Evolutionary conservation across 2,113 vertebrate species (phyloP).

Genomic region (Rafetus swinhoei): DNA sequence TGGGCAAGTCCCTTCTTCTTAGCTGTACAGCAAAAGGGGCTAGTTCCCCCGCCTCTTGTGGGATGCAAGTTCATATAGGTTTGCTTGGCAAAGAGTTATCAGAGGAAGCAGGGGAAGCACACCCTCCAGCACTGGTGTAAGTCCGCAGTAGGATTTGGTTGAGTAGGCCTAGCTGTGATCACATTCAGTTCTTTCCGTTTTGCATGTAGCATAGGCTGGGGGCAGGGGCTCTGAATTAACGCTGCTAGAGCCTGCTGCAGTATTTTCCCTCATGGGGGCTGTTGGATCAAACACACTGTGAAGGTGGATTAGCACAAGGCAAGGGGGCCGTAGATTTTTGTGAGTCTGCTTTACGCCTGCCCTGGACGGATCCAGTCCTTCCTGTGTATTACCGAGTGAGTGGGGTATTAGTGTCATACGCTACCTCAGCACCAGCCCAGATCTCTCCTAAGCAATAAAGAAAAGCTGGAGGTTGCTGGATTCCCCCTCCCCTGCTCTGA

Average conservation of each 20-base stretch:
- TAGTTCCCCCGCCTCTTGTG: neutral
- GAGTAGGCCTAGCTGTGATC: neutral
- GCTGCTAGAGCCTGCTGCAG: neutral
- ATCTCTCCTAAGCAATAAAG: neutral
- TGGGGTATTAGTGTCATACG: neutral
- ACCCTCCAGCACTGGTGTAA: neutral
- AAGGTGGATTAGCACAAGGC: neutral
- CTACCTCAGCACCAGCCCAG: neutral
- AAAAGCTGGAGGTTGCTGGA: neutral
- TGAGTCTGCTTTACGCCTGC: neutral
- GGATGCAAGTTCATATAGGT: neutral
- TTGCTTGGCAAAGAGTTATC: neutral
- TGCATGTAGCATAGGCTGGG: neutral
- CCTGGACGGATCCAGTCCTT: neutral
- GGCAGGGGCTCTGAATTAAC: neutral
- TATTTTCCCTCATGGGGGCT: neutral
- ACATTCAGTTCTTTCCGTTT: neutral
- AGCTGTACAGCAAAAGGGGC: neutral
- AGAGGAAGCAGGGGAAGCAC: neutral
- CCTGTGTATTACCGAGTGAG: neutral
- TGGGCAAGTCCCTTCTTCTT: neutral
- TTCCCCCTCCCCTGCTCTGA: neutral
- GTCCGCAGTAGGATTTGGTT: too few species aligned
- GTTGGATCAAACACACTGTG: neutral
- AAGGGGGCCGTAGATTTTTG: neutral